These are phyloP conservation scores for Numida meleagris DNA, from an alignment of 2,113 vertebrate species.

Conservation along the genomic window DNA sequence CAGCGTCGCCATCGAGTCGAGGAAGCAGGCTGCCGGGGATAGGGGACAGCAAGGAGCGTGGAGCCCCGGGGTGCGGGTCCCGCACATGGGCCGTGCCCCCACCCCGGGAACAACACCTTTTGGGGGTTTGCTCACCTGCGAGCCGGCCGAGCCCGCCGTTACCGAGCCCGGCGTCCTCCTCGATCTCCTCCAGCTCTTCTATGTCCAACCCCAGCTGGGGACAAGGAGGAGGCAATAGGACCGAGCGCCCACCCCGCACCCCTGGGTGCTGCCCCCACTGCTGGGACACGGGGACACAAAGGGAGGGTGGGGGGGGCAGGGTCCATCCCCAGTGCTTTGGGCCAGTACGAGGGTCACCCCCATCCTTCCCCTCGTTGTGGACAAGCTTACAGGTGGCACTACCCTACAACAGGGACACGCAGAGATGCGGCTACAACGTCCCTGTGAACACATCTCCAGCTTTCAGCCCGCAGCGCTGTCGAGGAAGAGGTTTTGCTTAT, in stretches of 20 bases:
- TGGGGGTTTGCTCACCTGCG: conserved; percentile 83
- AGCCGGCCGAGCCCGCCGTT: conserved; percentile 95
- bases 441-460: neutral
- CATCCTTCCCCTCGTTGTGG: accelerated
- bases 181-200: conserved; percentile 97
- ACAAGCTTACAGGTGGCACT: neutral
- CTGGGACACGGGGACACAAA: neutral
- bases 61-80: neutral
- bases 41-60: neutral
- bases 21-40: conserved; percentile 87
- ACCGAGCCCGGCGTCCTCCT: conserved; percentile 95
- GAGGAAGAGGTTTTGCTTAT: neutral
- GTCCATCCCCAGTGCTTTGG: neutral
- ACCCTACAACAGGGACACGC: neutral
- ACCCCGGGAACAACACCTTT: accelerated
- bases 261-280: neutral
- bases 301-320: neutral
- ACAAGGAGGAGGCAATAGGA: neutral
- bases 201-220: conserved; percentile 92
- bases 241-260: neutral
- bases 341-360: accelerated
- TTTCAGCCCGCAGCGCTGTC: neutral
- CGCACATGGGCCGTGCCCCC: accelerated
- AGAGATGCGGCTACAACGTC: neutral
- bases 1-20: conserved; percentile 96